phyloP scores from a whole-genome alignment of 2,888 invertebrate genomes.

The Phragmatobia fuliginosa region DNA sequence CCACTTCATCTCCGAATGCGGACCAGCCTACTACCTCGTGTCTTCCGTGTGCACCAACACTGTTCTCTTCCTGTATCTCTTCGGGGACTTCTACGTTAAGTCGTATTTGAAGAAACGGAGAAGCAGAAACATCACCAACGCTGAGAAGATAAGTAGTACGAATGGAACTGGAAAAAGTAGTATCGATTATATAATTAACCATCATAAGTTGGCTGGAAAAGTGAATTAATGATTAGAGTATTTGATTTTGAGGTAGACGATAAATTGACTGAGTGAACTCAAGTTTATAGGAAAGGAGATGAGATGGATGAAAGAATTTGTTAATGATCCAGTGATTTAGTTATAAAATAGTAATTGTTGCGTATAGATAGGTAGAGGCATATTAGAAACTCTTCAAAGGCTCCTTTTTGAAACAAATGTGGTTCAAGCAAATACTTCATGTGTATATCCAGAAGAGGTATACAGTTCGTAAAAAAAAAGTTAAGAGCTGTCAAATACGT shows the following conservation, averaged over 20 bases:
- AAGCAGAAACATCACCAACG: conserved; percentile 19
- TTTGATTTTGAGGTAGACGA: not conserved
- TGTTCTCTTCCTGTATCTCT: conserved; percentile 61
- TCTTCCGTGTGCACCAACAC: conserved; percentile 52
- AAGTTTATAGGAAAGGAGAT: not conserved
- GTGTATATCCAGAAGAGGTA: too few relatives aligned
- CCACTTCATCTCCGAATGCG: conserved; percentile 56
- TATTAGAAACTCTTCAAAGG: too few relatives aligned
- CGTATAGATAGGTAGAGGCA: too few relatives aligned
- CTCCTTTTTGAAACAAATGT: too few relatives aligned
- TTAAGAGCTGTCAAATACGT: too few relatives aligned
- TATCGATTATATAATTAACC: conserved; percentile 38
- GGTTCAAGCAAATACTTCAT: too few relatives aligned
- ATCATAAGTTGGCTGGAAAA: conserved; percentile 46
- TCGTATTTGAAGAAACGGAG: conserved; percentile 51
- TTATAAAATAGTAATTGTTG: not conserved
- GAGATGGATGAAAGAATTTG: not conserved
- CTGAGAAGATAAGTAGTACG: conserved; percentile 22
- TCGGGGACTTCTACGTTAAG: conserved; percentile 62
- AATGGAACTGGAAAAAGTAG: conserved; percentile 38
- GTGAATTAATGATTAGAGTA: conserved; percentile 22
- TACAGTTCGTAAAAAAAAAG: too few relatives aligned
- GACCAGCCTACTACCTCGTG: conserved; percentile 55
- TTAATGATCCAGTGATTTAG: not conserved
- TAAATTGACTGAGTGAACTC: not conserved